Base-by-base conservation (phyloP, 2,113 vertebrate species). In the Vicugna pacos region DNA sequence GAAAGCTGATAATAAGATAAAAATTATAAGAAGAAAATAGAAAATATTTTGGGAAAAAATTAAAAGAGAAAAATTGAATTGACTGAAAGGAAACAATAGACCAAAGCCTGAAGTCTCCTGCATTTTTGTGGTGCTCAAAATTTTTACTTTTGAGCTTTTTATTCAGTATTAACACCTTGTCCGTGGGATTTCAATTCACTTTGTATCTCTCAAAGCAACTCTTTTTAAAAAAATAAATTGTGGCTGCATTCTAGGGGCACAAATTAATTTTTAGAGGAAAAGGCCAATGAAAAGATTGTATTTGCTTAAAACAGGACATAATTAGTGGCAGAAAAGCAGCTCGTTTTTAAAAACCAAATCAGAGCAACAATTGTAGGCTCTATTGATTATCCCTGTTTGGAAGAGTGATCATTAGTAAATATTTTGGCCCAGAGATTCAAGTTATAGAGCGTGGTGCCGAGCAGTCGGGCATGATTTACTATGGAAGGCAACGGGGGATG, bases 341-440 rank as follows among this genome's bases (percentile, higher is more conserved):
- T 89, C 69, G 3, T 62, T 84, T 93, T 80, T 58, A 73, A 62
- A 90, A 86, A 70, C 14, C 38, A 80, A 65, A 75, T 30, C 60
- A 62, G 13, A 48, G 6, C 26, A 87, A 46, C 8, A 89, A 54
- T 38, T 73, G 46, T 28, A 83, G 17, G 10, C 30, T 52, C 9
- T 64, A 87, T 83, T 60, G 79, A 60, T 83, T 83, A 70, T 54
- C 90, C 56, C 17, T 93, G 2, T 90, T 80, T 92, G 38, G 35
- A 95, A 93, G 6, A 32, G 22, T 48, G 35, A 73, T 86, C 72
- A 89, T 91, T 67, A 83, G 58, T 64, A 91, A 83, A 76, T 35
- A 24, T 89, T 93, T 96, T 83, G 62, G 50, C 69, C 5, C 46
- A 72, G 32, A 91, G 19, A 91, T 83, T 86, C 64, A 86, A 70